Base-by-base conservation (phyloP, 2,888 invertebrate species). In the Tenthredo amoena region DNA sequence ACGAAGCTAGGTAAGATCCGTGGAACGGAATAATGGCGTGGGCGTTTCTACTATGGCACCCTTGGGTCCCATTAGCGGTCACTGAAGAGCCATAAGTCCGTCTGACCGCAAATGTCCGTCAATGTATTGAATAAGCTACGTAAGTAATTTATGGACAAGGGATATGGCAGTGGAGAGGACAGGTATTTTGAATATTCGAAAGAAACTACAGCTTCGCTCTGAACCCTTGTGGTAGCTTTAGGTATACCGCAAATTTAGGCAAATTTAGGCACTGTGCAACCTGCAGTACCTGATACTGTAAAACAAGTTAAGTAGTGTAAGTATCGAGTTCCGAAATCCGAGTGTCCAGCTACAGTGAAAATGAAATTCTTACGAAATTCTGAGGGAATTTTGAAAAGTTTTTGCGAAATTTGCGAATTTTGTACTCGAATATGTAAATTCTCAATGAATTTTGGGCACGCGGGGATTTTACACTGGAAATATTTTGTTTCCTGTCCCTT, bases 31-130 rank as follows among this genome's bases (percentile, higher is more conserved):
- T 50, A 83, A 83, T 83, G 83, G 71, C 31, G 34, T 83, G 71
- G 83, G 83, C 83, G 83, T 83, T 68, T 43, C 43, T 31, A 1
- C 34, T 47, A 83, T 68, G 68, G 83, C 83, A 68, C 90, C 87
- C 89, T 83, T 86, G 88, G 89, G 90, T 87, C 89, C 89, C 90
- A 91, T 91, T 92, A 90, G 90, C 89, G 90, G 90, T 91, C 90
- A 87, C 88, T 87, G 86, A 12, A 62, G 26, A 26, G 86, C 86
- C 86, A 85, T 87, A 84, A 84, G 89, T 88, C 86, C 85, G 88
- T 89, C 89, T 87, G 87, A 91, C 91, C 91, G 89, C 92, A 91
- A 91, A 90, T 88, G 87, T 88, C 87, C 85, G 87, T 85, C 87
- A 88, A 81, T 81, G 62, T 58, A 10, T 62, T 58, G 62, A 81